Evolutionary conservation across 2,113 vertebrate genomes (phyloP).

Genomic region (pig (Sus scrofa)): DNA sequence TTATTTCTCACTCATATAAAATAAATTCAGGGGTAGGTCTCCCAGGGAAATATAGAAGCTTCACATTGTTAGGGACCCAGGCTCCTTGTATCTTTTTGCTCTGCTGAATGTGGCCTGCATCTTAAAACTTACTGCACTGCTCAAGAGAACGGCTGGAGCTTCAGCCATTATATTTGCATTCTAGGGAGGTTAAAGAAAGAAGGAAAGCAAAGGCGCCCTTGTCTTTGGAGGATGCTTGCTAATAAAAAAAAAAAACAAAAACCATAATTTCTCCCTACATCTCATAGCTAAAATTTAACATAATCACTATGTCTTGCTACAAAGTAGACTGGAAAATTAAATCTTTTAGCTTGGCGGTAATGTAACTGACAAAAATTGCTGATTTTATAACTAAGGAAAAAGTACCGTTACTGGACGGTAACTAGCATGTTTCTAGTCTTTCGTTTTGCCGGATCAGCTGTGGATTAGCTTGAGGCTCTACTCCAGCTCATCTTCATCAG

Average conservation of each 20-base stretch:
- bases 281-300: background rate
- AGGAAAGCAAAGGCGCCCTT: background rate
- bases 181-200: background rate
- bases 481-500: background rate
- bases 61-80: background rate
- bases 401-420: background rate
- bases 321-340: background rate
- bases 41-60: background rate
- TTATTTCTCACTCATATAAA: slow-evolving; percentile 52
- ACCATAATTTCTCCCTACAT: background rate
- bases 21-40: background rate
- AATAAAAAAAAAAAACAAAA: background rate
- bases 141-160: background rate
- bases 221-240: background rate
- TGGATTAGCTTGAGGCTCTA: background rate
- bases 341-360: background rate
- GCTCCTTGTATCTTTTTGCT: background rate
- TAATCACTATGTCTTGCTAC: background rate
- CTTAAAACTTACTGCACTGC: background rate
- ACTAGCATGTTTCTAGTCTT: background rate
- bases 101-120: background rate
- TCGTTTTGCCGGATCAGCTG: background rate
- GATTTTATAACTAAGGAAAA: background rate
- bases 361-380: background rate
- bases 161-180: background rate